These are phyloP conservation scores for Phoenicopterus ruber DNA, from an alignment of 2,113 vertebrate species.

Conservation along the genomic window DNA sequence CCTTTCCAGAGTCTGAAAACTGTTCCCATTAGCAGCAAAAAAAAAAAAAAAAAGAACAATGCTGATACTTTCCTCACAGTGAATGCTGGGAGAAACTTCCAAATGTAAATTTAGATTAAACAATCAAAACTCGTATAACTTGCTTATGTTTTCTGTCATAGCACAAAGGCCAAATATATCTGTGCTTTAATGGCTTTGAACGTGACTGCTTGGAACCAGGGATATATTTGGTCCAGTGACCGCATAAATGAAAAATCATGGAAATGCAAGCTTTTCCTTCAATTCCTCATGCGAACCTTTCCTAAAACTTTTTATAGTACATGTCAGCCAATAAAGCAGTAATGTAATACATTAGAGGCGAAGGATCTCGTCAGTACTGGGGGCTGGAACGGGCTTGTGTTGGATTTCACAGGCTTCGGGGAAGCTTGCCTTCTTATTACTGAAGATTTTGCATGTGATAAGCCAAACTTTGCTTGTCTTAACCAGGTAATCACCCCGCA, in stretches of 20 bases:
- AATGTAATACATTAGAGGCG: neutral
- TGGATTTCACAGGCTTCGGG: neutral
- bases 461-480: neutral
- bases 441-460: neutral
- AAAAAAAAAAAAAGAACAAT: neutral
- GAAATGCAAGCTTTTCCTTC: neutral
- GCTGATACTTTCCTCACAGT: neutral
- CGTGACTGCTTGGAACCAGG: neutral
- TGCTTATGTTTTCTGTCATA: neutral
- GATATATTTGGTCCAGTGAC: neutral
- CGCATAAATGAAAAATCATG: neutral
- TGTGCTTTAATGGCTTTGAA: neutral
- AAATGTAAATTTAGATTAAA: neutral
- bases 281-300: neutral
- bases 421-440: neutral
- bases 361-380: neutral
- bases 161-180: neutral
- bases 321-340: neutral
- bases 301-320: neutral
- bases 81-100: neutral
- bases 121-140: neutral
- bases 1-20: neutral
- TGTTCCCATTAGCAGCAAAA: neutral
- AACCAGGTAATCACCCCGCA: neutral
- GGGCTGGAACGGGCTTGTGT: neutral